Evolutionary conservation across 2,888 invertebrate genomes (phyloP).

Genomic region (Pseudanteris insignis): DNA sequence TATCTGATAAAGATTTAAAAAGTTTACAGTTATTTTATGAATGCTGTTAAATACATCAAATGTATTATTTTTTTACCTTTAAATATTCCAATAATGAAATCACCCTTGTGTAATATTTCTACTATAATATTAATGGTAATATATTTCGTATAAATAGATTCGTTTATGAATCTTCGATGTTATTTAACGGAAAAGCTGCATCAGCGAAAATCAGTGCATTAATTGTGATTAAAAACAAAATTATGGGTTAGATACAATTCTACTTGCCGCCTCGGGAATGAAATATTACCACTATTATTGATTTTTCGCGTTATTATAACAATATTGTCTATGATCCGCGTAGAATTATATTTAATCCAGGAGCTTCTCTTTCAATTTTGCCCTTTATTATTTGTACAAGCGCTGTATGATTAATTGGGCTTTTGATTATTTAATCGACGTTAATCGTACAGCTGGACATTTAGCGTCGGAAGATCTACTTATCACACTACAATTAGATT

Average conservation of each 20-base stretch:
- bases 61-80: no score
- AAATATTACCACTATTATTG: slow-evolving; percentile 14
- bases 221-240: slow-evolving; percentile 21
- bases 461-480: slow-evolving; percentile 39
- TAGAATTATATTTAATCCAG: slow-evolving; percentile 43
- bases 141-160: no score
- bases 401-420: slow-evolving; percentile 27
- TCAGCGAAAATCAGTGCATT: slow-evolving; percentile 22
- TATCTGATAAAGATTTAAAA: no score
- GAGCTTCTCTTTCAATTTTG: slow-evolving; percentile 16
- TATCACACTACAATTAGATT: slow-evolving; percentile 38
- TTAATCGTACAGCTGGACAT: slow-evolving; percentile 37
- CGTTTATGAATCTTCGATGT: slow-evolving; percentile 42
- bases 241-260: slow-evolving; percentile 40
- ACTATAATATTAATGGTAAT: no score
- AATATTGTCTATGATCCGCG: slow-evolving; percentile 41
- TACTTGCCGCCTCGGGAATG: slow-evolving; percentile 33
- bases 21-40: no score
- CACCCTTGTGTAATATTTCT: no score
- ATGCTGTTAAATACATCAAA: no score
- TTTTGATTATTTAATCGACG: slow-evolving; percentile 31
- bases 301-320: slow-evolving; percentile 21
- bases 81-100: no score
- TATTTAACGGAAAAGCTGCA: slow-evolving; percentile 37
- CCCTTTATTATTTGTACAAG: slow-evolving; percentile 35